Conservation (phyloP, 2,113 vertebrate genomes). For the Seriola dumerili region DNA sequence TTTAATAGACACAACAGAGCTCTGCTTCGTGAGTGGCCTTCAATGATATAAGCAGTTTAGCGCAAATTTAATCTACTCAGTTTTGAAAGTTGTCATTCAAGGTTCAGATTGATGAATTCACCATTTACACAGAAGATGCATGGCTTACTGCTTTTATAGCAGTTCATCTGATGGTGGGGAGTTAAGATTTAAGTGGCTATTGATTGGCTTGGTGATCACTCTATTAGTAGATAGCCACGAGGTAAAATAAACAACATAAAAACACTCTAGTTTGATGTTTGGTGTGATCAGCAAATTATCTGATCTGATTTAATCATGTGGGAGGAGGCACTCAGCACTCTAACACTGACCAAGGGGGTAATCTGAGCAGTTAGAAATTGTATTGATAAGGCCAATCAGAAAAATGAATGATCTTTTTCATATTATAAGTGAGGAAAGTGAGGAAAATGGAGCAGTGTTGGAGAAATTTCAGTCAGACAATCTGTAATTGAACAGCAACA, state of each 20-base stretch:
- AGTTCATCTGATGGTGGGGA: constrained; percentile 8
- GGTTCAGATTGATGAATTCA: constrained; percentile 9
- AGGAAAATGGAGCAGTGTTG: neutral
- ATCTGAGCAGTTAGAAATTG: neutral
- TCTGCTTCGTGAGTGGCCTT: neutral
- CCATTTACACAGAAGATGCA: neutral
- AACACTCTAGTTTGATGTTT: constrained; percentile 23
- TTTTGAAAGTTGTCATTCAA: constrained; percentile 18
- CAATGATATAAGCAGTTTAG: constrained; percentile 18
- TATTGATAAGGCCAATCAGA: neutral
- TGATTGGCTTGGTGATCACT: constrained; percentile 45
- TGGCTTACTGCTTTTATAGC: neutral
- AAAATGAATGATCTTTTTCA: neutral
- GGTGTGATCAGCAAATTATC: constrained; percentile 38
- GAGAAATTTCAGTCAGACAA: neutral
- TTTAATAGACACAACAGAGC: constrained; percentile 56
- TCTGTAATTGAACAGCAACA: neutral
- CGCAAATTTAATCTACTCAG: neutral
- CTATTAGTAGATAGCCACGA: constrained; percentile 33
- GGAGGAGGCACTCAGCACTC: constrained; percentile 6
- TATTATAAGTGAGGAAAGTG: neutral
- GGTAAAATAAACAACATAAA: constrained; percentile 17
- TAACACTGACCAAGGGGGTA: neutral
- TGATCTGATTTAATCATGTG: constrained; percentile 12
- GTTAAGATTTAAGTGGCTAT: constrained; percentile 32